Conservation (phyloP, 1,140 invertebrate species). For the Saccostrea glomerata region DNA sequence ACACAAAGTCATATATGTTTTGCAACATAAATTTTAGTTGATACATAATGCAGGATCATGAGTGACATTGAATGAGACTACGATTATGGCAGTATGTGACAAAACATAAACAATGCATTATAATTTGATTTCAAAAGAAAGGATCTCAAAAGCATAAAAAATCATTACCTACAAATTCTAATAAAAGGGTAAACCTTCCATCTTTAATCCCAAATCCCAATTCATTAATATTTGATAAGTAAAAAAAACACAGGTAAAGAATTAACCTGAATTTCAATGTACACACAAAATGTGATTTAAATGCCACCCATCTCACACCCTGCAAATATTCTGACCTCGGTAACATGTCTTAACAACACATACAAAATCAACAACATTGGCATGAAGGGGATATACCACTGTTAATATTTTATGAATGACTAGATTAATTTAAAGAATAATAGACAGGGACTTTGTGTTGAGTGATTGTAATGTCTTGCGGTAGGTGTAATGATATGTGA, state of each 20-base stretch:
- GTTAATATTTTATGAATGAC: background rate
- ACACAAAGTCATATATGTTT: too few species aligned
- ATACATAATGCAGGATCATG: too few species aligned
- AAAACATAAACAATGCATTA: too few species aligned
- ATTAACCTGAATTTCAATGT: background rate
- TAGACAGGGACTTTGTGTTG: background rate
- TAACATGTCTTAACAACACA: slow-evolving; percentile 15
- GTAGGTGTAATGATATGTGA: background rate
- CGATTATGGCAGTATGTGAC: too few species aligned
- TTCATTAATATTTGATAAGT: background rate
- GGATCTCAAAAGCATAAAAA: too few species aligned
- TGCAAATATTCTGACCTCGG: background rate
- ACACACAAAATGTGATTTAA: background rate
- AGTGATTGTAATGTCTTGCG: background rate
- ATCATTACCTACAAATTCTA: background rate
- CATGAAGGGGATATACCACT: background rate
- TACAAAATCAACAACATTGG: background rate
- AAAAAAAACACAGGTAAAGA: background rate
- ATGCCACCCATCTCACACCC: background rate
- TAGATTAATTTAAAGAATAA: background rate
- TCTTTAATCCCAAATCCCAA: background rate
- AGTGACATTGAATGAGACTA: too few species aligned
- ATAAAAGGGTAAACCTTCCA: background rate
- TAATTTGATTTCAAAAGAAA: too few species aligned
- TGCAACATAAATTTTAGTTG: too few species aligned